Evolutionary conservation across 1,140 invertebrate species (phyloP).

Genomic region (Ridgeia piscesae): DNA sequence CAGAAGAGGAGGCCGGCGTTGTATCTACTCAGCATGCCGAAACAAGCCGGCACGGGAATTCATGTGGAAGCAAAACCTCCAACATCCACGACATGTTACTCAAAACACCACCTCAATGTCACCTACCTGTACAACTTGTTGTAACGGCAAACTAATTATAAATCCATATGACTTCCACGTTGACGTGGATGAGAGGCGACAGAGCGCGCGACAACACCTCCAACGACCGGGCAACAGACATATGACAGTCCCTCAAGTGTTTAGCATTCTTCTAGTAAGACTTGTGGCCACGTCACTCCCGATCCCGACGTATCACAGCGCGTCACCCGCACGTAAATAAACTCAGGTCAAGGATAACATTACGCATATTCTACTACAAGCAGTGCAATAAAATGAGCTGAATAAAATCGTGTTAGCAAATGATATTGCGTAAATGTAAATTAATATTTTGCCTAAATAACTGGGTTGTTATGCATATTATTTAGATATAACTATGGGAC

Average conservation of each 20-base stretch:
- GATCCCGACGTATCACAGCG: neutral
- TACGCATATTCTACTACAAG: neutral
- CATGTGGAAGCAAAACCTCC: neutral
- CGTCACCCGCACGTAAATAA: neutral
- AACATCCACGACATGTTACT: neutral
- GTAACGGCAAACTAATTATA: constrained; percentile 1
- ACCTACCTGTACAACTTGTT: neutral
- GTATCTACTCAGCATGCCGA: neutral
- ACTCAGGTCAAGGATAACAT: neutral
- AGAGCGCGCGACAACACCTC: neutral
- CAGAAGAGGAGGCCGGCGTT: neutral
- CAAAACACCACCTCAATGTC: neutral
- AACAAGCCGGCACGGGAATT: neutral
- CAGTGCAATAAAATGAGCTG: neutral
- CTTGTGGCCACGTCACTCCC: neutral
- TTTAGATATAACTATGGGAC: neutral
- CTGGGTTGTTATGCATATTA: neutral
- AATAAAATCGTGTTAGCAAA: neutral
- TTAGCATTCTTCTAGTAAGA: constrained; percentile 6
- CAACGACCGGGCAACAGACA: neutral
- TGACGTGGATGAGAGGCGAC: neutral
- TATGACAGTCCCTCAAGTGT: neutral
- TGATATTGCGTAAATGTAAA: neutral
- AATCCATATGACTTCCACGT: neutral
- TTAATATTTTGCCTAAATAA: neutral